Percentiles rank a stretch among this genome's conserved stretches.
Conservation (phyloP, 2,113 vertebrate species). For the Perca flavescens region DNA sequence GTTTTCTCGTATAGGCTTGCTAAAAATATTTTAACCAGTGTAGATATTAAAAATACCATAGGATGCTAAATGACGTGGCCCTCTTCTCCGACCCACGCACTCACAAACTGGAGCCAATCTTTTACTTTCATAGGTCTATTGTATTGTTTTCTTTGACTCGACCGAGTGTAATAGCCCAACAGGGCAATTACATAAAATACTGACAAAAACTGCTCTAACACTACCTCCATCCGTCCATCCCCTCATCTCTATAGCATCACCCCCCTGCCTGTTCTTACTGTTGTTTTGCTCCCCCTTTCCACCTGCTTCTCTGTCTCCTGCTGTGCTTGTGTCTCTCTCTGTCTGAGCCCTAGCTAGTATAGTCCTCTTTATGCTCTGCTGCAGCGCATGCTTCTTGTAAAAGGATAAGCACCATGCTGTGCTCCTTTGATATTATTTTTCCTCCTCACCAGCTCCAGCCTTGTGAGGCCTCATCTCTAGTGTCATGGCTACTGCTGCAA, state of each 20-base stretch:
- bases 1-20: slow-evolving; percentile 22
- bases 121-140: slow-evolving; percentile 21
- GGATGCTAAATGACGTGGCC: slow-evolving; percentile 23
- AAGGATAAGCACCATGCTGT: slow-evolving; percentile 77
- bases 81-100: neutral
- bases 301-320: slow-evolving; percentile 62
- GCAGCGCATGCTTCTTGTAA: slow-evolving; percentile 75
- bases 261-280: slow-evolving; percentile 52
- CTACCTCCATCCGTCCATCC: slow-evolving; percentile 56
- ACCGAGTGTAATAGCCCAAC: slow-evolving; percentile 44
- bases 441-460: slow-evolving; percentile 66
- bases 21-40: slow-evolving; percentile 5
- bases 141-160: slow-evolving; percentile 41
- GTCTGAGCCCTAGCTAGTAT: slow-evolving; percentile 64
- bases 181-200: slow-evolving; percentile 51
- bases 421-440: slow-evolving; percentile 80
- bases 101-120: slow-evolving; percentile 14
- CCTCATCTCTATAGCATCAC: slow-evolving; percentile 47
- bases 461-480: slow-evolving; percentile 71
- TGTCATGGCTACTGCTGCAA: slow-evolving; percentile 69
- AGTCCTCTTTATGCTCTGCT: slow-evolving; percentile 66
- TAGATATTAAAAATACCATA: slow-evolving; percentile 25
- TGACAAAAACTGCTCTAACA: slow-evolving; percentile 55
- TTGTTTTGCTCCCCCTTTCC: slow-evolving; percentile 66
- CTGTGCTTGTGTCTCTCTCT: slow-evolving; percentile 64